Evolutionary conservation across 2,113 vertebrate genomes (phyloP).

Genomic region (Cinclus cinclus): DNA sequence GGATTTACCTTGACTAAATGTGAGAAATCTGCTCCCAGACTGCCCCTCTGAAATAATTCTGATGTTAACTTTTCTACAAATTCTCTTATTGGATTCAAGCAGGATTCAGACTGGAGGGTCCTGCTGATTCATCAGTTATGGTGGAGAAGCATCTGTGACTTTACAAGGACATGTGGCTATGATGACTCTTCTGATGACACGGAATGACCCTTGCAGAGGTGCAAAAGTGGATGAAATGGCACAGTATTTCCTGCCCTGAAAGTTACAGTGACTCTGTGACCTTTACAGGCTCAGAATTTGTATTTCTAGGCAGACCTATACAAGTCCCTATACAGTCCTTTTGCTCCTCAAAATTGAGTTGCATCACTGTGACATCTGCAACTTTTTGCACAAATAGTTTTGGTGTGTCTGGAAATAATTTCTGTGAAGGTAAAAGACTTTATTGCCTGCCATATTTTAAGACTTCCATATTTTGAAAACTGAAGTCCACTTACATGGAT

Average conservation of each 20-base stretch:
- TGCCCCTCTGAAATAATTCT: background rate
- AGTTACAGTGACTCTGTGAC: background rate
- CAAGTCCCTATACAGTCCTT: background rate
- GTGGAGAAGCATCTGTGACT: background rate
- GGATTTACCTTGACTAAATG: slow-evolving; percentile 5
- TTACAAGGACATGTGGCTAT: background rate
- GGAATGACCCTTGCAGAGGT: background rate
- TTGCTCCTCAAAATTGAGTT: background rate
- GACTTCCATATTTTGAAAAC: background rate
- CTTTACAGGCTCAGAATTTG: background rate
- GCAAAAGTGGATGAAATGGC: background rate
- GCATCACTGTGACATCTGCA: background rate
- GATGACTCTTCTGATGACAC: background rate
- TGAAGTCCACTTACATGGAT: background rate
- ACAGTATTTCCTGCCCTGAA: background rate
- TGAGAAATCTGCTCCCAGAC: background rate
- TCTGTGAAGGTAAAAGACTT: background rate
- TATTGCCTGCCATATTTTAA: too few species aligned
- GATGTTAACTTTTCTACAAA: background rate
- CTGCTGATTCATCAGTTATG: background rate
- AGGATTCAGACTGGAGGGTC: background rate
- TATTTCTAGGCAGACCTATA: background rate
- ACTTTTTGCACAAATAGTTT: background rate
- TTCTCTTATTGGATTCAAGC: background rate
- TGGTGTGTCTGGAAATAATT: background rate